Evolutionary conservation across 2,888 invertebrate species (phyloP).

Genomic region (Pycnomerus fuliginosus): DNA sequence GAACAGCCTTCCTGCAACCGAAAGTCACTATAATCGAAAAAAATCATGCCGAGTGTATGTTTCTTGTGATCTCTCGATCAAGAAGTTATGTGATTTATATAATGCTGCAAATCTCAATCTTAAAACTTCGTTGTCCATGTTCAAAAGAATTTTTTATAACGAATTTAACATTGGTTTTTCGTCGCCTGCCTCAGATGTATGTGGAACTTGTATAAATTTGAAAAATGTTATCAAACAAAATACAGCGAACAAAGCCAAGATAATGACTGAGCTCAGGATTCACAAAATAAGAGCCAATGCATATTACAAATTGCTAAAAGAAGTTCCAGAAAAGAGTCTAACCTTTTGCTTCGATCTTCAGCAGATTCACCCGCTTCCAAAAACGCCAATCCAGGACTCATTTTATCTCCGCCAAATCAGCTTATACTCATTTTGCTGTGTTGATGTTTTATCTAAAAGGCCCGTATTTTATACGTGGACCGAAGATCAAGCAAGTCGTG

Average conservation of each 20-base stretch:
- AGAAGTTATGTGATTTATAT: not conserved
- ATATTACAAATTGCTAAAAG: no score
- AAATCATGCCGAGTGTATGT: not conserved
- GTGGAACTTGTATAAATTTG: not conserved
- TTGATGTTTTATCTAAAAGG: not conserved
- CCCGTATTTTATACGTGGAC: slow-evolving; percentile 1
- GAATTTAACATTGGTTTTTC: not conserved
- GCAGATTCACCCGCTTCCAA: not conserved
- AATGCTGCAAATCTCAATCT: not conserved
- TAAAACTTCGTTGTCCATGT: not conserved
- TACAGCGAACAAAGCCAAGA: not conserved
- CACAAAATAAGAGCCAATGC: no score
- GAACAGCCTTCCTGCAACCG: not conserved
- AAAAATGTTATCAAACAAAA: not conserved
- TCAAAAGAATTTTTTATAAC: not conserved
- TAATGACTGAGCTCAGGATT: not conserved
- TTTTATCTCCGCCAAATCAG: not conserved
- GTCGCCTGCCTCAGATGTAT: not conserved
- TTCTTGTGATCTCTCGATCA: not conserved
- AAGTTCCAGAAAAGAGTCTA: not conserved
- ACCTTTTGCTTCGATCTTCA: not conserved
- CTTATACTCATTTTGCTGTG: not conserved
- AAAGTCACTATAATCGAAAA: not conserved
- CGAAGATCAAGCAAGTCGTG: not conserved
- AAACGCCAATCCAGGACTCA: not conserved